phyloP scores from a whole-genome alignment of 2,888 invertebrate genomes.

The Noctua janthina region DNA sequence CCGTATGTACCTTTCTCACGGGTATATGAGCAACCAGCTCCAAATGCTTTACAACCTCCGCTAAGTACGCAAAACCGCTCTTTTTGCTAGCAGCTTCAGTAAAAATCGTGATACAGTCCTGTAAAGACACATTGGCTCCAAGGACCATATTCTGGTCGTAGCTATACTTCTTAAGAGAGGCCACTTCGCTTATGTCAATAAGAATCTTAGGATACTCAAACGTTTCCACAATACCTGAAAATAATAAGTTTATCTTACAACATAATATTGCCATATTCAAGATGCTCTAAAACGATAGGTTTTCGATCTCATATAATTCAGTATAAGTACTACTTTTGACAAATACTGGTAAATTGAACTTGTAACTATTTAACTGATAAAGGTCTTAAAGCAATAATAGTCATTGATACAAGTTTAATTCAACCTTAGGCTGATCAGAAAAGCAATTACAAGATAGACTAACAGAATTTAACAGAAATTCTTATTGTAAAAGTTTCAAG shows the following conservation, averaged over 20 bases:
- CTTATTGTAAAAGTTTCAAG: not conserved
- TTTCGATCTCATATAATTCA: too few species aligned
- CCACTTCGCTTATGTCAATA: constrained; percentile 81
- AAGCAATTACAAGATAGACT: not conserved
- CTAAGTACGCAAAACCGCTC: constrained; percentile 88
- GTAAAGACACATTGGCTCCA: constrained; percentile 91
- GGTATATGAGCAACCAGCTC: constrained; percentile 91
- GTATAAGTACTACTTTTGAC: not conserved
- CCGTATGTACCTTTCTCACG: constrained; percentile 90
- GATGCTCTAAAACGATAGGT: too few species aligned
- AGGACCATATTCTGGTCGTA: constrained; percentile 85
- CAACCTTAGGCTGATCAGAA: not conserved
- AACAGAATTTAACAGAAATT: not conserved
- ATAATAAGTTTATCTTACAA: not conserved
- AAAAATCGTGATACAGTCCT: constrained; percentile 88
- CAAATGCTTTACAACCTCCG: constrained; percentile 90
- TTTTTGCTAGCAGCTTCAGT: constrained; percentile 75
- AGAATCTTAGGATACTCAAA: constrained; percentile 78
- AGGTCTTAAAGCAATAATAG: not conserved
- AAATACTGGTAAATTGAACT: not conserved
- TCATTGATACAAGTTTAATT: not conserved
- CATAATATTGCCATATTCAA: not conserved
- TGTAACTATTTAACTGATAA: not conserved
- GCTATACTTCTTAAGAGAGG: constrained; percentile 75
- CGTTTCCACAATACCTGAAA: constrained; percentile 84